Percentiles rank a stretch among this genome's conserved stretches.
phyloP scores from a whole-genome alignment of 2,888 invertebrate species.

The Cepaea hortensis region DNA sequence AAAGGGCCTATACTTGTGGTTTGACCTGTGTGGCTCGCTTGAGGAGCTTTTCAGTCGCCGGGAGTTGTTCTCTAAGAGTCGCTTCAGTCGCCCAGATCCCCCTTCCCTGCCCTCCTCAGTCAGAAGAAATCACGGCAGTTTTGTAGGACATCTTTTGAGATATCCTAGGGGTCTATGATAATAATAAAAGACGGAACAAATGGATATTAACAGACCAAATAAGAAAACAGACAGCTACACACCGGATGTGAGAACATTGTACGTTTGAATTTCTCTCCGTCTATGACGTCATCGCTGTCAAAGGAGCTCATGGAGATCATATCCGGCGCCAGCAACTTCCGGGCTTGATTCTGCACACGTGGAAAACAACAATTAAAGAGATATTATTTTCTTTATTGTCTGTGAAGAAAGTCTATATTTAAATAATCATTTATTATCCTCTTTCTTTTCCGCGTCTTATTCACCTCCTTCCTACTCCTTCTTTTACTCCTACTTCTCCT shows the following conservation, averaged over 20 bases:
- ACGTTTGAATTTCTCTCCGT: conserved; percentile 42
- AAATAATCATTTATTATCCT: neutral
- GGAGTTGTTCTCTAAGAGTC: too few relatives aligned
- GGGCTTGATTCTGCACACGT: conserved; percentile 32
- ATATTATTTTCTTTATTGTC: neutral
- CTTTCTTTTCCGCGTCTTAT: neutral
- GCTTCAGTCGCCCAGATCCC: too few relatives aligned
- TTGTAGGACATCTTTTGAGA: too few relatives aligned
- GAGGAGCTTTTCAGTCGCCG: too few relatives aligned
- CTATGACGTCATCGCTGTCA: conserved; percentile 50
- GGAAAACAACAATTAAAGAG: neutral
- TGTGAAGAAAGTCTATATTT: neutral
- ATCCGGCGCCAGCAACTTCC: conserved; percentile 42
- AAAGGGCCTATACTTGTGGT: too few relatives aligned
- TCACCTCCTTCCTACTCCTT: neutral
- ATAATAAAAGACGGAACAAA: too few relatives aligned
- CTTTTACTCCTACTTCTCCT: neutral
- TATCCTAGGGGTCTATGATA: too few relatives aligned
- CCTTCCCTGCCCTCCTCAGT: too few relatives aligned
- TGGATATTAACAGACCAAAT: neutral
- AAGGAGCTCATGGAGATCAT: conserved; percentile 49
- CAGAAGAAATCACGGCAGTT: too few relatives aligned
- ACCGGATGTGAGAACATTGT: conserved; percentile 54
- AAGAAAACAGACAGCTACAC: neutral
- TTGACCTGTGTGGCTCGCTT: too few relatives aligned